Evolutionary conservation across 2,113 vertebrate genomes (phyloP).

Genomic region (Poecilia latipinna): DNA sequence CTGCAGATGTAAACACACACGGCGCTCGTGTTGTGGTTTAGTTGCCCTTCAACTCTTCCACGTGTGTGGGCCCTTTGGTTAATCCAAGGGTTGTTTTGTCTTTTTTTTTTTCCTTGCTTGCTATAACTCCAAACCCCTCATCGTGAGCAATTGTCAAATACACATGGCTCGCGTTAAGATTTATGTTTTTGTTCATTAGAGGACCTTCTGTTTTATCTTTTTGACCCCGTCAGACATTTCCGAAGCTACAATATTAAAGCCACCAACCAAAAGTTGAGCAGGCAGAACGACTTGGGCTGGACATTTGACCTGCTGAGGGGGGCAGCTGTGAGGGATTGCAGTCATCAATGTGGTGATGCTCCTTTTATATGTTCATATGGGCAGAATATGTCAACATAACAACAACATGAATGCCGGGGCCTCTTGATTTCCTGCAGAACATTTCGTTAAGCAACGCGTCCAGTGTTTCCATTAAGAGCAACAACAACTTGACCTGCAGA

Average conservation of each 20-base stretch:
- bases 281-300: not conserved
- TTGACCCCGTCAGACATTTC: not conserved
- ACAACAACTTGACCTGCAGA: not conserved
- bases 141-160: not conserved
- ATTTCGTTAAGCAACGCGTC: not conserved
- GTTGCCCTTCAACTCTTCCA: conserved; percentile 47
- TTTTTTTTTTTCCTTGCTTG: not conserved
- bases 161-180: not conserved
- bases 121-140: not conserved
- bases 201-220: not conserved
- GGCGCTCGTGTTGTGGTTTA: conserved; percentile 70
- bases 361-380: not conserved
- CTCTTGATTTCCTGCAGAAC: not conserved
- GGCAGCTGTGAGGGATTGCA: not conserved
- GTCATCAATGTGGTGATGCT: not conserved
- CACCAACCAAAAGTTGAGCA: not conserved
- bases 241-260: not conserved
- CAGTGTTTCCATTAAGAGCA: not conserved
- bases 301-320: not conserved
- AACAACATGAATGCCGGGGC: not conserved
- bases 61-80: conserved; percentile 39
- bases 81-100: conserved; percentile 32
- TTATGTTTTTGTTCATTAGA: not conserved
- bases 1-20: conserved; percentile 82
- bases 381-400: not conserved